Base-by-base conservation (phyloP, 1,140 invertebrate species). In the Drosophila pallidifrons region DNA sequence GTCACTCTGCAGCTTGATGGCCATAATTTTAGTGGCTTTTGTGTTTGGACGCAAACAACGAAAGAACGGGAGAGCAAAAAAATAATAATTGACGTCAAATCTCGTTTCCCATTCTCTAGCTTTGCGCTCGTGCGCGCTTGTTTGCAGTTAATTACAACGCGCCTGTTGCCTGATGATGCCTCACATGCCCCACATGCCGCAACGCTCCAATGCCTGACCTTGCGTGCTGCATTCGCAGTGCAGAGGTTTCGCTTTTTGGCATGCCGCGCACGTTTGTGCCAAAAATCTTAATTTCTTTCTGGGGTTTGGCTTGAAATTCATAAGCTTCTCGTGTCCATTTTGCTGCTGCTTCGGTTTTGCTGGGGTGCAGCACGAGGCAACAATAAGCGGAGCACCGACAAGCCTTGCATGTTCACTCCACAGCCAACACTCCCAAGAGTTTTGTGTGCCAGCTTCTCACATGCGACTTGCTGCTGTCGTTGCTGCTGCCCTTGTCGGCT, bases 231-330 rank as follows among this genome's bases (percentile, higher is more conserved):
- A 83, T 70, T 80, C 52, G 65, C 77, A 63, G 61, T 71, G 79
- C 76, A 54, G 59, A 45, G 52, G 72, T 77, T 69, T 65, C 64
- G 52, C 54, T 78, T 43, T 82, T 87, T 75, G 55, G 70, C 70
- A 83, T 88, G 80, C 77, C 70, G 64, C 74, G 72, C 83, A 87
- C 83, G 83, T 88, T 75, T 88, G 73, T 81, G 77, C 83, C 85
- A 87, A 89, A 87, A 87, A 87, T 87, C 83, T 88, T 87, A 82
- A 82, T 88, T 82, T 88, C 80, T 88, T 77, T 88, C 76, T n/a
- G 41, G 41, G 64, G 64, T 11, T 55, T 63, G 41, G 64, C 65
- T 49, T 43, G 11, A 60, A 67, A 59, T 64, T 60, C 61, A 68
- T 47, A 68, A 72, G 83, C 73, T 70, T 66, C 79, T 75, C 83